Evolutionary conservation across 2,113 vertebrate genomes (phyloP).

Genomic region (Pangasianodon hypophthalmus): DNA sequence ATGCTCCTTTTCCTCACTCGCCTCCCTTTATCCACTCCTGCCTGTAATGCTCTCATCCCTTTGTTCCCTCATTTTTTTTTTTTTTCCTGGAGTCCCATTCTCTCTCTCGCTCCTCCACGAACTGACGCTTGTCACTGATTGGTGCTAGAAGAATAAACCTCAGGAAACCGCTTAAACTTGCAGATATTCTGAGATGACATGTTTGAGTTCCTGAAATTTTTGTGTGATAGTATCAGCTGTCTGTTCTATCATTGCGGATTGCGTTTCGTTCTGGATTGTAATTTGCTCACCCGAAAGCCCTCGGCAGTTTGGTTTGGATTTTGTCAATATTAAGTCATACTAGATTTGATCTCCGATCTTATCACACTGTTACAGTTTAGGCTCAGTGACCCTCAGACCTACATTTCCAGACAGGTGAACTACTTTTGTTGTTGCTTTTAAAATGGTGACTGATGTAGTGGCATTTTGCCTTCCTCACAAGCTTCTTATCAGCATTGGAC

Average conservation of each 20-base stretch:
- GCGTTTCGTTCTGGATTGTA: neutral
- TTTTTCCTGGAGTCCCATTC: neutral
- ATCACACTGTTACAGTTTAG: neutral
- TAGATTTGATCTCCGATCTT: neutral
- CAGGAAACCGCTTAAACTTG: neutral
- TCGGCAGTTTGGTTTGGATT: neutral
- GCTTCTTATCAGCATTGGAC: neutral
- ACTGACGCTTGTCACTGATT: neutral
- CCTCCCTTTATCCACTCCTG: conserved; percentile 2
- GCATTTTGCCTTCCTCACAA: neutral
- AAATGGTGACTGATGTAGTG: neutral
- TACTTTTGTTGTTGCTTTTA: neutral
- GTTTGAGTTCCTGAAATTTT: neutral
- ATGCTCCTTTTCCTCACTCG: neutral
- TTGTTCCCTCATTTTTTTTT: neutral
- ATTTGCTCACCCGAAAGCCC: neutral
- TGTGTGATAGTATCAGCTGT: neutral
- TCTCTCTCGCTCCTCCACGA: neutral
- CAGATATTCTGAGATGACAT: conserved; percentile 3
- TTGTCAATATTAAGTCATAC: neutral
- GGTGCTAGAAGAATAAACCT: neutral
- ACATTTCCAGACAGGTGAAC: neutral
- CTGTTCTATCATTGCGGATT: neutral
- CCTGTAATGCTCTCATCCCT: neutral
- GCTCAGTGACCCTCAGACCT: neutral